Evolutionary conservation across 2,888 invertebrate genomes (phyloP).

Genomic region (Drosophila buzzatii): DNA sequence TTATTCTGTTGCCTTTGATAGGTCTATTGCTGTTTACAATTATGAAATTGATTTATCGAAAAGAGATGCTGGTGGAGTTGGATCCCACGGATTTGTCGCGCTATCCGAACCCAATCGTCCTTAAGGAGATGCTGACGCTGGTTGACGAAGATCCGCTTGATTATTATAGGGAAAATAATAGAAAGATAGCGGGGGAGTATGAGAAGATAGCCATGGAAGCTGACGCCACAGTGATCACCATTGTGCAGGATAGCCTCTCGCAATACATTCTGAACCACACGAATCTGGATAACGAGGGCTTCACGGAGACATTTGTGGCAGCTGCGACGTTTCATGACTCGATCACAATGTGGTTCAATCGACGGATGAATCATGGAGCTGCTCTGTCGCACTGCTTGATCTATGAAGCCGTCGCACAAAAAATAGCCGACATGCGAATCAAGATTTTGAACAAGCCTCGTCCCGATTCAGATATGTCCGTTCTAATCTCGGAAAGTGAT

Average conservation of each 20-base stretch:
- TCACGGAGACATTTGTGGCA: constrained; percentile 21
- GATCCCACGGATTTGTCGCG: neutral
- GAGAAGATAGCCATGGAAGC: constrained; percentile 2
- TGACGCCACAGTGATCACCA: constrained; percentile 14
- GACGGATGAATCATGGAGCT: constrained; percentile 43
- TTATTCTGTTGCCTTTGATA: constrained; percentile 58
- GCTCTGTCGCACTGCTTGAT: constrained; percentile 43
- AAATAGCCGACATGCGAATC: constrained; percentile 43
- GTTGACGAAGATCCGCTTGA: neutral
- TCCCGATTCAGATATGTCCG: neutral
- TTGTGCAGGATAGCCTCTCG: neutral
- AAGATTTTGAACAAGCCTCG: constrained; percentile 89
- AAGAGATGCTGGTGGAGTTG: fast-evolving
- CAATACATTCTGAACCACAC: constrained; percentile 19
- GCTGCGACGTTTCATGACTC: constrained; percentile 23
- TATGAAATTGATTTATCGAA: neutral
- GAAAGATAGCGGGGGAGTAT: neutral
- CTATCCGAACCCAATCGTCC: constrained; percentile 13
- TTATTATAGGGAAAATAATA: neutral
- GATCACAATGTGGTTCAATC: constrained; percentile 55
- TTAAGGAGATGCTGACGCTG: neutral
- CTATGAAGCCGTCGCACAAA: constrained; percentile 45
- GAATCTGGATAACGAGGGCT: neutral
- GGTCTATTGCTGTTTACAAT: fast-evolving
- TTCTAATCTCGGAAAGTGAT: fast-evolving